These are phyloP conservation scores for Myotis brandtii DNA, from an alignment of 2,113 vertebrate species.

Conservation along the genomic window DNA sequence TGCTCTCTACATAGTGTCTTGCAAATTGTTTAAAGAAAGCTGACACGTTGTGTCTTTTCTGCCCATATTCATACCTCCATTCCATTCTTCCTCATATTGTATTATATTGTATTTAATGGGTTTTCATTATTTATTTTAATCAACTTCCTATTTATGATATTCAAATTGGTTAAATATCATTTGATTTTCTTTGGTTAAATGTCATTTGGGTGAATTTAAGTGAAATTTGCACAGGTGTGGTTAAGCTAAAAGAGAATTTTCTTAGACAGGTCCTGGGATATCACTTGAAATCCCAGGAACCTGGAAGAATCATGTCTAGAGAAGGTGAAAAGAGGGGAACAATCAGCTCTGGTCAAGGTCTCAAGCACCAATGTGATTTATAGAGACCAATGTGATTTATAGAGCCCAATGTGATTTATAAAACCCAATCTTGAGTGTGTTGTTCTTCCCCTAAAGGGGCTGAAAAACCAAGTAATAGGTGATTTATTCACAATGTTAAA, in stretches of 20 bases:
- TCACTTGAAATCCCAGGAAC: background rate
- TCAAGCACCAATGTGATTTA: background rate
- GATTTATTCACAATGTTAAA: background rate
- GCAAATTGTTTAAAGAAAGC: background rate
- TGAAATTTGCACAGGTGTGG: background rate
- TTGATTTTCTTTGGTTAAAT: background rate
- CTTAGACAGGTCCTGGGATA: background rate
- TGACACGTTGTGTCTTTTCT: background rate
- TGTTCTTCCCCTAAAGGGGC: background rate
- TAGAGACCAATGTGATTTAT: too few species aligned
- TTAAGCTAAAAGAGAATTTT: background rate
- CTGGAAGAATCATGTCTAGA: background rate
- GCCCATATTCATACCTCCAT: background rate
- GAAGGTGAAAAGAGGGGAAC: background rate
- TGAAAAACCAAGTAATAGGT: background rate
- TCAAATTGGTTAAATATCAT: background rate
- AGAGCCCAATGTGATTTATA: background rate
- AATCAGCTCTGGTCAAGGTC: background rate
- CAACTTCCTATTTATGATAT: background rate
- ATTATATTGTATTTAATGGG: background rate
- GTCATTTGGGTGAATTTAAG: constrained; percentile 4
- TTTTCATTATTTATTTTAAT: constrained; percentile 25
- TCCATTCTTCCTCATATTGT: background rate
- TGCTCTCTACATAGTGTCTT: background rate
- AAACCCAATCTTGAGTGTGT: background rate